These are phyloP conservation scores for Echinarachnius parma DNA, from an alignment of 53 echinoderm and acorn worm genomes.

Conservation along the genomic window DNA sequence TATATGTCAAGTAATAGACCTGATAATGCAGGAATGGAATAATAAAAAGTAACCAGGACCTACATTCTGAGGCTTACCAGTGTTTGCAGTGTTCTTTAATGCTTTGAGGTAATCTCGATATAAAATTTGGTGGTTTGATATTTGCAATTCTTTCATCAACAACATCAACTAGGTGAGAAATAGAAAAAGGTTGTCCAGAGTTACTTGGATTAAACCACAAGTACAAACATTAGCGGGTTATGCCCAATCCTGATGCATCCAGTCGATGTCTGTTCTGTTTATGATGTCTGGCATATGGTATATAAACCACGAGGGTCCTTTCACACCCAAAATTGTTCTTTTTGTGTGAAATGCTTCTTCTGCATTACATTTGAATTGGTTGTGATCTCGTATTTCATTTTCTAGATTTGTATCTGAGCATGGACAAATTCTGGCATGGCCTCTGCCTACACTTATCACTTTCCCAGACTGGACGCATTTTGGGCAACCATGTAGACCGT, in stretches of 20 bases:
- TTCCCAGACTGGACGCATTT: constrained; percentile 49
- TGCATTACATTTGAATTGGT: constrained; percentile 2
- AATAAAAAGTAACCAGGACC: constrained; percentile 68
- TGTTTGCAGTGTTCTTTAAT: constrained; percentile 58
- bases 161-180: constrained; percentile 27
- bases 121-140: constrained; percentile 60
- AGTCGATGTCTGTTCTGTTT: constrained; percentile 56
- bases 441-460: constrained; percentile 32
- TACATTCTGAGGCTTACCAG: constrained; percentile 75
- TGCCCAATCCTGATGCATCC: constrained; percentile 54
- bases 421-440: constrained; percentile 46
- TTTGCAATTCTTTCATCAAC: constrained; percentile 16
- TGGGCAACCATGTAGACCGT: constrained; percentile 52
- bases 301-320: constrained; percentile 11
- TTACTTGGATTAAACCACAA: too few species aligned
- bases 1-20: constrained; percentile 43
- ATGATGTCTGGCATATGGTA: constrained; percentile 6
- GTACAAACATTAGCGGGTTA: constrained; percentile 29
- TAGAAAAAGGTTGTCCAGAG: constrained; percentile 41
- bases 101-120: constrained; percentile 52
- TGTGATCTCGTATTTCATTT: background rate
- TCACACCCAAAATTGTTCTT: background rate
- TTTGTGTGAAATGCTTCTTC: background rate
- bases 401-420: background rate
- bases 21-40: constrained; percentile 60